Evolutionary conservation across 2,113 vertebrate species (phyloP).

Genomic region (Peucedramus taeniatus): DNA sequence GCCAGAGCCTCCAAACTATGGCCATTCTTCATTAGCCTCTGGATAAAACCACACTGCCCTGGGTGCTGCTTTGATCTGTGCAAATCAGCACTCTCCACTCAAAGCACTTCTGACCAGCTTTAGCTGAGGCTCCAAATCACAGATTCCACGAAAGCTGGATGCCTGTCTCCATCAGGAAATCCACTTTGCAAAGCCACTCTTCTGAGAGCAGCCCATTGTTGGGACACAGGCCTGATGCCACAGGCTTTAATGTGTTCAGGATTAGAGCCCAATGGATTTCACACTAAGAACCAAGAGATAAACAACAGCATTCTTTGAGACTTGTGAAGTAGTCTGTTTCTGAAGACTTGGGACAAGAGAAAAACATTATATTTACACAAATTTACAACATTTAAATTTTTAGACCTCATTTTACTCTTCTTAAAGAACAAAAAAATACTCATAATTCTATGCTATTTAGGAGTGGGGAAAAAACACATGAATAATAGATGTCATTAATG

Average conservation of each 20-base stretch:
- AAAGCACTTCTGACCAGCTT: background rate
- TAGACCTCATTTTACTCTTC: background rate
- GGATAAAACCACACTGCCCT: background rate
- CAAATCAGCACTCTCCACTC: background rate
- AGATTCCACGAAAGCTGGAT: background rate
- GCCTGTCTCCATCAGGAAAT: background rate
- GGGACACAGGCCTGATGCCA: background rate
- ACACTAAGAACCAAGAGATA: background rate
- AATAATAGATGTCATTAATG: conserved; percentile 13
- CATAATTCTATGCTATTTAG: background rate
- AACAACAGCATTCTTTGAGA: background rate
- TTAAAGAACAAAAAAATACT: background rate
- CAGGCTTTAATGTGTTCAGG: background rate
- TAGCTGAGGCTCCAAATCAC: background rate
- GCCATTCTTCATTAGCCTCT: background rate
- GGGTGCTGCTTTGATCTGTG: background rate
- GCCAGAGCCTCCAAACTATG: background rate
- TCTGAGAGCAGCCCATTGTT: background rate
- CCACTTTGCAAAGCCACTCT: background rate
- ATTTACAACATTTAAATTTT: background rate
- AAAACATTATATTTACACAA: background rate
- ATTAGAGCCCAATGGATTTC: background rate
- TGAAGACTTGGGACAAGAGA: background rate
- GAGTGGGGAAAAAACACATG: background rate
- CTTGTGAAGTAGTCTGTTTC: background rate